Conservation (phyloP, 1,140 invertebrate genomes). For the Popillia japonica region DNA sequence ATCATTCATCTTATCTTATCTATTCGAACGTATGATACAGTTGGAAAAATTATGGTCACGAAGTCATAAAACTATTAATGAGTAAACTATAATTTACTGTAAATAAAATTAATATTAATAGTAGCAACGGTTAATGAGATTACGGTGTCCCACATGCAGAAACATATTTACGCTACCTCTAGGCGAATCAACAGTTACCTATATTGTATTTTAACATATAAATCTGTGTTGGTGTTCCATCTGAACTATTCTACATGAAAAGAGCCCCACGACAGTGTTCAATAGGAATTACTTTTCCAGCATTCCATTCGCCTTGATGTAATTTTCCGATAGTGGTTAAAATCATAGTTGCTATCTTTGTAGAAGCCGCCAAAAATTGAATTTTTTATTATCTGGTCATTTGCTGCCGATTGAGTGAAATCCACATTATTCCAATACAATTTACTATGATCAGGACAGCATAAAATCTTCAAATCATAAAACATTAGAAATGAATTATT, state of each 20-base stretch:
- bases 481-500: too few relatives aligned
- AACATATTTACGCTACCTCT: neutral
- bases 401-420: neutral
- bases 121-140: too few relatives aligned
- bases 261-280: neutral
- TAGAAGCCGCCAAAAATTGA: neutral
- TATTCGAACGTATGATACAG: too few relatives aligned
- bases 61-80: too few relatives aligned
- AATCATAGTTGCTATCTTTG: neutral
- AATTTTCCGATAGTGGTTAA: neutral
- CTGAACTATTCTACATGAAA: neutral
- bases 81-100: too few relatives aligned
- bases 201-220: neutral
- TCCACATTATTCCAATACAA: neutral
- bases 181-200: neutral
- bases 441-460: neutral
- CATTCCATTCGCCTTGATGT: neutral
- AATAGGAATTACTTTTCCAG: slow-evolving; percentile 2
- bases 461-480: slow-evolving; percentile 3
- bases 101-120: too few relatives aligned
- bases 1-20: too few relatives aligned
- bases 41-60: too few relatives aligned
- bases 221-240: neutral
- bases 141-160: too few relatives aligned
- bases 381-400: neutral